Evolutionary conservation across 2,888 invertebrate genomes (phyloP).

Genomic region (Prosapia bicincta): DNA sequence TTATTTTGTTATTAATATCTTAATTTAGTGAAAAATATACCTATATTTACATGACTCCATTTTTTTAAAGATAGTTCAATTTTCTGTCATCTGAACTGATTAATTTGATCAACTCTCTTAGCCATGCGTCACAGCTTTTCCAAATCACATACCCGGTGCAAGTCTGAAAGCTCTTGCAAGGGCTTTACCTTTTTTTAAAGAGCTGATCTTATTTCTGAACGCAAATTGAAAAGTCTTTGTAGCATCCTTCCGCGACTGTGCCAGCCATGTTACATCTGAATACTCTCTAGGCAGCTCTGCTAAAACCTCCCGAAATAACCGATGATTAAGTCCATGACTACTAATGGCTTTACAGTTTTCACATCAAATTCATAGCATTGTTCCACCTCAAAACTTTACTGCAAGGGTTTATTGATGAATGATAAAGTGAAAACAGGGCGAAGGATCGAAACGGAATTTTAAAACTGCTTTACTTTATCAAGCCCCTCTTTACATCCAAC

Average conservation of each 20-base stretch:
- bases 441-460: neutral
- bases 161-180: neutral
- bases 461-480: conserved; percentile 6
- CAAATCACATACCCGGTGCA: neutral
- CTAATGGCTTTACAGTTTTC: neutral
- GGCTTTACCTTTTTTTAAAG: neutral
- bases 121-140: too few species aligned
- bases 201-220: neutral
- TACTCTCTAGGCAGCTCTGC: neutral
- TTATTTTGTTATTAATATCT: too few species aligned
- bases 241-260: neutral
- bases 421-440: neutral
- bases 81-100: too few species aligned
- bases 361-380: neutral
- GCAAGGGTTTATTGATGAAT: neutral
- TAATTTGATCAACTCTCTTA: too few species aligned
- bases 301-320: neutral
- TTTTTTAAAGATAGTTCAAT: too few species aligned
- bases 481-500: too few species aligned
- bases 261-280: neutral
- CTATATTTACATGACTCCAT: too few species aligned
- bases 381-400: conserved; percentile 1
- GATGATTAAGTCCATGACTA: neutral
- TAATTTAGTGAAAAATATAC: too few species aligned
- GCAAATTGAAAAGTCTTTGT: neutral